Evolutionary conservation across 2,888 invertebrate genomes (phyloP).

Genomic region (Drosophila parthenogenetica): DNA sequence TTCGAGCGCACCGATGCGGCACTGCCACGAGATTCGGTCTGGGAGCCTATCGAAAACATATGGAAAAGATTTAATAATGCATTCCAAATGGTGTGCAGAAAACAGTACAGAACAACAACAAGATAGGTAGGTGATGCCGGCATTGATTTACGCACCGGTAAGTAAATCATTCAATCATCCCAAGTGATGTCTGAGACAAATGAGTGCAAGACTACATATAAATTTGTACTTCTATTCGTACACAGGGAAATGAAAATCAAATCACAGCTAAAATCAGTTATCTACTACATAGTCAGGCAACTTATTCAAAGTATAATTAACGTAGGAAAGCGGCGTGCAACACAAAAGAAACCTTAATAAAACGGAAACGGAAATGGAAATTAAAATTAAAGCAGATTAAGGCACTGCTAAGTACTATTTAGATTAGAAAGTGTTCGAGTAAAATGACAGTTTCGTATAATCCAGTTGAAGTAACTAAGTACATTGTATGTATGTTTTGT

Average conservation of each 20-base stretch:
- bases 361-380: conserved; percentile 50
- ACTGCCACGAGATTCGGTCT: conserved; percentile 88
- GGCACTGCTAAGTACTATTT: conserved; percentile 29
- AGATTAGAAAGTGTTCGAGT: conserved; percentile 40
- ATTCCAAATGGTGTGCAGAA: not conserved
- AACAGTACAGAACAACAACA: conserved; percentile 25
- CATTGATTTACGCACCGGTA: conserved; percentile 10
- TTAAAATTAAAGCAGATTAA: conserved; percentile 13
- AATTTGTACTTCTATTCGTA: conserved; percentile 7
- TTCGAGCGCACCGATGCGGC: conserved; percentile 90
- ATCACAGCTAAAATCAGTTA: conserved; percentile 15
- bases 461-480: conserved; percentile 37
- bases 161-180: conserved; percentile 26
- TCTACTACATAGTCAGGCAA: conserved; percentile 38
- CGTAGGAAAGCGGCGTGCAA: conserved; percentile 54
- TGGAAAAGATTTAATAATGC: not conserved
- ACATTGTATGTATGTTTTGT: conserved; percentile 14
- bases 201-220: conserved; percentile 43
- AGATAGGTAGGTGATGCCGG: conserved; percentile 11
- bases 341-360: conserved; percentile 42
- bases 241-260: conserved; percentile 10
- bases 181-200: conserved; percentile 24
- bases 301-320: conserved; percentile 23
- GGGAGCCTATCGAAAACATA: conserved; percentile 53
- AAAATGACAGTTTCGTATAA: conserved; percentile 47